Conservation (phyloP, 2,113 vertebrate genomes). For the Candoia aspera region DNA sequence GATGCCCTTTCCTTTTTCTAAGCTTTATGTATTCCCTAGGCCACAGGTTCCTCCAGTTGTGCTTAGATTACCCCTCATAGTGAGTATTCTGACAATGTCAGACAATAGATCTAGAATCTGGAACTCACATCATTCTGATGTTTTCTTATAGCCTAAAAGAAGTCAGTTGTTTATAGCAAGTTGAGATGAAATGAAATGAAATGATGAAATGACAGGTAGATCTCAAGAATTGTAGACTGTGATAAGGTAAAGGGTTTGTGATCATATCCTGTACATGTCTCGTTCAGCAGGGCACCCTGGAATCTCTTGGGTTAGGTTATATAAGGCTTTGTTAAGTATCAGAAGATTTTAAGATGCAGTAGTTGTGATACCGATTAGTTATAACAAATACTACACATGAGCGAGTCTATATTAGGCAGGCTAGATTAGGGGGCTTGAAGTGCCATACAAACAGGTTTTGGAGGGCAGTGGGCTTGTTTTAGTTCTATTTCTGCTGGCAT, state of each 20-base stretch:
- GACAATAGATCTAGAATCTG: neutral
- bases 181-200: neutral
- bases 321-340: neutral
- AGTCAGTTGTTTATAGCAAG: neutral
- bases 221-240: neutral
- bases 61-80: neutral
- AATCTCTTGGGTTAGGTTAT: neutral
- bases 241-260: neutral
- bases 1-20: neutral
- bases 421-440: neutral
- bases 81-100: neutral
- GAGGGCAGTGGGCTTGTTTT: neutral
- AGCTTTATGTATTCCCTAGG: neutral
- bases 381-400: neutral
- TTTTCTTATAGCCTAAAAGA: neutral
- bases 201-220: neutral
- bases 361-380: neutral
- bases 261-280: neutral
- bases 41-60: neutral
- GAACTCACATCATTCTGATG: neutral
- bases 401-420: neutral
- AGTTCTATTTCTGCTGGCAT: neutral
- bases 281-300: neutral
- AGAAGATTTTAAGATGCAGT: neutral
- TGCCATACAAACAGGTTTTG: neutral